These are phyloP conservation scores for Melanotaenia pygmaea DNA, from an alignment of 2,797 vertebrate genomes.

Conservation along the genomic window DNA sequence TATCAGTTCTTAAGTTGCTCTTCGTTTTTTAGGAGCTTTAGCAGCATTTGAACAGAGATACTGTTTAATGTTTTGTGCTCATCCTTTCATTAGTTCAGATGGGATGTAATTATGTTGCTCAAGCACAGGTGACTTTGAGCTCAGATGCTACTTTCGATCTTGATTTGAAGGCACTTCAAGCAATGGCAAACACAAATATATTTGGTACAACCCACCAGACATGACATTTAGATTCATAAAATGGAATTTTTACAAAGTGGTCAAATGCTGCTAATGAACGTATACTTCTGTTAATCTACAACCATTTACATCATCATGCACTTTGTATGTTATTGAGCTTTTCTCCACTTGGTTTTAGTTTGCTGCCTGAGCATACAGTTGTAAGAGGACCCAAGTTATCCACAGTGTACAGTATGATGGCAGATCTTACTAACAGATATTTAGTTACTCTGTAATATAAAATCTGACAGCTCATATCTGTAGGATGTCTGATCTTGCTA, in stretches of 20 bases:
- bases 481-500: conserved; percentile 11
- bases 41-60: conserved; percentile 33
- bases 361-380: conserved; percentile 22
- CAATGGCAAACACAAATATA: conserved; percentile 34
- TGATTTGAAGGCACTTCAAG: conserved; percentile 37
- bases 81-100: conserved; percentile 62
- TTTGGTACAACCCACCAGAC: conserved; percentile 13
- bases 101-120: conserved; percentile 36
- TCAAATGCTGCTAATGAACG: conserved; percentile 36
- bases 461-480: conserved; percentile 1
- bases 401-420: not conserved
- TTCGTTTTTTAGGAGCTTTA: conserved; percentile 26
- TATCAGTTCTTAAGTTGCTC: conserved; percentile 34
- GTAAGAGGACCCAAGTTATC: conserved; percentile 1
- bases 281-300: conserved; percentile 40
- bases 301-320: conserved; percentile 37
- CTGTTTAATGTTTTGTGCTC: conserved; percentile 65
- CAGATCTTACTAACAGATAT: conserved; percentile 6
- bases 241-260: conserved; percentile 32
- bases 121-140: conserved; percentile 56
- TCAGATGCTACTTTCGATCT: conserved; percentile 3
- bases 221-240: conserved; percentile 43
- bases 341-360: conserved; percentile 33
- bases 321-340: conserved; percentile 37
- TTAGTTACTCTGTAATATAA: not conserved